A percentile compares a stretch with the other conserved stretches of the same genome.
Evolutionary conservation across 2,888 invertebrate species (phyloP).

Genomic region (Drosophila austrosaltans): DNA sequence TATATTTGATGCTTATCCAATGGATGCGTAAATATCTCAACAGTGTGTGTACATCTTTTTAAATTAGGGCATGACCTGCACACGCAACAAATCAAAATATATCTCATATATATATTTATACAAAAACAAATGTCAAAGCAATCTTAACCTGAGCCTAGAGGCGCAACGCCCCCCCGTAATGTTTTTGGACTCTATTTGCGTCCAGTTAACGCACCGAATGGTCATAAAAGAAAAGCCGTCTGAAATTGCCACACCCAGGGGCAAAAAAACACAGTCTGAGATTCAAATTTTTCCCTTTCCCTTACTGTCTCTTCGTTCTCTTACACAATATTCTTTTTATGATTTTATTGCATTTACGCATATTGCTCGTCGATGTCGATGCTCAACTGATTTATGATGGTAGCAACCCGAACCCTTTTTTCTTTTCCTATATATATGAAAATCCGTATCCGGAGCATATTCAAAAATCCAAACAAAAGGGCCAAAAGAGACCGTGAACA

Average conservation of each 20-base stretch:
- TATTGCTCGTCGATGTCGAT: slow-evolving; percentile 62
- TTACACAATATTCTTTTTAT: slow-evolving; percentile 71
- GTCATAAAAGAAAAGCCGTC: slow-evolving; percentile 68
- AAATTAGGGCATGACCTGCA: slow-evolving; percentile 68
- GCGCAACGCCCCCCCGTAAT: slow-evolving; percentile 34
- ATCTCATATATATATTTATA: slow-evolving; percentile 50
- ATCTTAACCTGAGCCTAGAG: slow-evolving; percentile 14
- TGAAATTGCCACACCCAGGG: slow-evolving; percentile 21
- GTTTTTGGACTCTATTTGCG: slow-evolving; percentile 68
- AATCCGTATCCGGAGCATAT: slow-evolving; percentile 45
- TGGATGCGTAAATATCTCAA: slow-evolving; percentile 18
- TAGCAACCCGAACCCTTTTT: slow-evolving; percentile 49
- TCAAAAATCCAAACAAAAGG: slow-evolving; percentile 68
- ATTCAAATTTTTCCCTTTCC: slow-evolving; percentile 66
- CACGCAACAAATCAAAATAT: slow-evolving; percentile 74
- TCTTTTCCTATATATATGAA: slow-evolving; percentile 34
- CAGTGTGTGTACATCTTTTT: slow-evolving; percentile 10
- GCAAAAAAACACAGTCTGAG: slow-evolving; percentile 31
- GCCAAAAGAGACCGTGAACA: slow-evolving; percentile 69
- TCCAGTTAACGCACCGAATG: slow-evolving; percentile 70
- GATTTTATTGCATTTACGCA: slow-evolving; percentile 78
- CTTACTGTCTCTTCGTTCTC: slow-evolving; percentile 30
- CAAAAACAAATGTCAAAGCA: slow-evolving; percentile 54
- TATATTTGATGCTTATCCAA: slow-evolving; percentile 29
- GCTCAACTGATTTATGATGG: slow-evolving; percentile 77